These are phyloP conservation scores for Temnothorax nylanderi DNA, from an alignment of 1,140 invertebrate species.

Conservation along the genomic window DNA sequence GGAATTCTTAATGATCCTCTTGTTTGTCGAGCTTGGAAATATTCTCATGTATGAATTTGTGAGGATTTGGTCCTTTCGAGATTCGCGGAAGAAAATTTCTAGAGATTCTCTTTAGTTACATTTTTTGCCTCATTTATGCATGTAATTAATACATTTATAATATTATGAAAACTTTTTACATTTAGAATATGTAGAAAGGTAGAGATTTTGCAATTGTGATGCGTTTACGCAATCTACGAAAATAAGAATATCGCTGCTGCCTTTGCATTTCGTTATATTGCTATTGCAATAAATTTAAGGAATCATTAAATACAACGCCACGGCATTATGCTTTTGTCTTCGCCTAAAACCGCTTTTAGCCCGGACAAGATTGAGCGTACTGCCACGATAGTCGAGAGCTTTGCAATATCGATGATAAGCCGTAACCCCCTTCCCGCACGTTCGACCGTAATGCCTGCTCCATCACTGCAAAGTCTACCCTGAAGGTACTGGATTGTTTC, in stretches of 20 bases:
- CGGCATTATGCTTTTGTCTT: slow-evolving; percentile 47
- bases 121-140: background rate
- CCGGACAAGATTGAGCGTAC: slow-evolving; percentile 55
- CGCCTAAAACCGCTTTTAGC: slow-evolving; percentile 57
- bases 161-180: background rate
- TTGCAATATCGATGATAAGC: slow-evolving; percentile 83
- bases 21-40: slow-evolving; percentile 65
- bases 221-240: background rate
- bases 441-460: slow-evolving; percentile 79
- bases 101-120: background rate
- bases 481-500: slow-evolving; percentile 78
- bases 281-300: background rate
- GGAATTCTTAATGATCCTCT: slow-evolving; percentile 72
- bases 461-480: slow-evolving; percentile 76
- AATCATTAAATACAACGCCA: slow-evolving; percentile 16
- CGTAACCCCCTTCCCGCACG: slow-evolving; percentile 73
- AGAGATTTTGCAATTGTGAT: background rate
- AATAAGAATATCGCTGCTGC: background rate
- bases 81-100: background rate
- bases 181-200: background rate
- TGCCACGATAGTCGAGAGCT: slow-evolving; percentile 69
- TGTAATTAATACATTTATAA: background rate
- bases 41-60: slow-evolving; percentile 57
- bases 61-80: background rate
- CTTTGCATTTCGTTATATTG: background rate